Evolutionary conservation across 2,113 vertebrate genomes (phyloP).

Genomic region (Anas platyrhynchos): DNA sequence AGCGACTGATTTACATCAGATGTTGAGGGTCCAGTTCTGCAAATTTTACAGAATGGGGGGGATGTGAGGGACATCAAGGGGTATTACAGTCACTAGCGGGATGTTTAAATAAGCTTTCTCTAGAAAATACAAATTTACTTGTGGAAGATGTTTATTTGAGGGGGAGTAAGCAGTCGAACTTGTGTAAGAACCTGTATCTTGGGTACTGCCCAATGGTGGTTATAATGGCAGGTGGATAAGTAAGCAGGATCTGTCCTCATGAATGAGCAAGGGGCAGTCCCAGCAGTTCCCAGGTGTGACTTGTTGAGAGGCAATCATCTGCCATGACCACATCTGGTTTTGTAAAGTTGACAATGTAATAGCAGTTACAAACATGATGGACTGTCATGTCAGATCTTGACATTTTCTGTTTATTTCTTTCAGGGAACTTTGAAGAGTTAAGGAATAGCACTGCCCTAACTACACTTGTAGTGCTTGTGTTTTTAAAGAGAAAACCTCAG

Average conservation of each 20-base stretch:
- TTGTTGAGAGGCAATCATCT: not conserved
- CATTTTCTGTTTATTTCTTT: not conserved
- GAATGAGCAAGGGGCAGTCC: not conserved
- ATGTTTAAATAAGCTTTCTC: not conserved
- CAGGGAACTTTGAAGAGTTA: not conserved
- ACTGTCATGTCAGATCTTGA: not conserved
- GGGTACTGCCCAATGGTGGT: not conserved
- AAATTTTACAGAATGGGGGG: not conserved
- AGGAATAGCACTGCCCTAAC: not conserved
- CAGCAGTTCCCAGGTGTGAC: not conserved
- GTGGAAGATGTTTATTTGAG: accelerated
- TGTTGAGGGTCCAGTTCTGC: not conserved
- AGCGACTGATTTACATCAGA: not conserved
- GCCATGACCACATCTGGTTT: not conserved
- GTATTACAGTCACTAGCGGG: not conserved
- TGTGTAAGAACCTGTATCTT: not conserved
- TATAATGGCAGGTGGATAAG: not conserved
- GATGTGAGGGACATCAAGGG: not conserved
- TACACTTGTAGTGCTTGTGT: not conserved
- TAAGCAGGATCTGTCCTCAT: not conserved
- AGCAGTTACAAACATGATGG: not conserved
- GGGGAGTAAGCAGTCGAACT: not conserved
- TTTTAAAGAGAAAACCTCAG: not conserved
- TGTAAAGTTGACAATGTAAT: not conserved
- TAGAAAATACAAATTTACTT: not conserved